A percentile compares a stretch with the other conserved stretches of the same genome.
phyloP scores from a whole-genome alignment of 2,113 vertebrate genomes.

The Embiotoca jacksoni region DNA sequence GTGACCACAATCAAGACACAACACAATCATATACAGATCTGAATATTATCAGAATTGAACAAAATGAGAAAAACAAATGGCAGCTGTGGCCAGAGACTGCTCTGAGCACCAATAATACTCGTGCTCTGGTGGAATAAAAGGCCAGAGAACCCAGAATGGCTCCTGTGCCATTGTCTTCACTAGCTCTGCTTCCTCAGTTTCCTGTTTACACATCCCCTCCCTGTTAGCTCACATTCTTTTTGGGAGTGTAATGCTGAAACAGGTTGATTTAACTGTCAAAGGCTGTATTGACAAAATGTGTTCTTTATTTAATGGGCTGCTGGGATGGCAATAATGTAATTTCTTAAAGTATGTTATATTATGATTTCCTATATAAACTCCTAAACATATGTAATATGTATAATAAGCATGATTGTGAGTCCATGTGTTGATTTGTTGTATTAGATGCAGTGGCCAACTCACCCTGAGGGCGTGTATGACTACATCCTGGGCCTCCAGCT shows the following conservation, averaged over 20 bases:
- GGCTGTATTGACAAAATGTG: background rate
- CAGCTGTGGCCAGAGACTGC: background rate
- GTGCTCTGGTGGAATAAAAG: constrained; percentile 20
- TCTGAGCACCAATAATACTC: constrained; percentile 25
- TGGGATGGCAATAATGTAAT: background rate
- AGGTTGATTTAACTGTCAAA: constrained; percentile 25
- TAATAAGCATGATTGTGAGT: background rate
- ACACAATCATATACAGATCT: background rate
- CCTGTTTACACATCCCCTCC: constrained; percentile 74
- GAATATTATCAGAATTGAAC: background rate
- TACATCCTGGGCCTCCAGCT: constrained; percentile 96
- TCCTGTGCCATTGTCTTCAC: constrained; percentile 68
- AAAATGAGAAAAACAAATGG: background rate
- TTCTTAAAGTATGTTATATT: background rate
- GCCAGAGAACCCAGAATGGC: constrained; percentile 46
- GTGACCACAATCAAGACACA: background rate
- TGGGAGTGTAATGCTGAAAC: constrained; percentile 36
- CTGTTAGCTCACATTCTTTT: constrained; percentile 65
- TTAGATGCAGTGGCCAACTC: constrained; percentile 57
- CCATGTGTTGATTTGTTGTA: constrained; percentile 9
- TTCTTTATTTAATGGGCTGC: too few relatives aligned
- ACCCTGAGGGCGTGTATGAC: constrained; percentile 98
- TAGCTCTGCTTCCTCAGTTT: constrained; percentile 67
- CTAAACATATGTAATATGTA: background rate
- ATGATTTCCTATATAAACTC: background rate